A percentile compares a stretch with the other conserved stretches of the same genome.
Conservation (phyloP, 2,113 vertebrate species). For the Manacus vitellinus region DNA sequence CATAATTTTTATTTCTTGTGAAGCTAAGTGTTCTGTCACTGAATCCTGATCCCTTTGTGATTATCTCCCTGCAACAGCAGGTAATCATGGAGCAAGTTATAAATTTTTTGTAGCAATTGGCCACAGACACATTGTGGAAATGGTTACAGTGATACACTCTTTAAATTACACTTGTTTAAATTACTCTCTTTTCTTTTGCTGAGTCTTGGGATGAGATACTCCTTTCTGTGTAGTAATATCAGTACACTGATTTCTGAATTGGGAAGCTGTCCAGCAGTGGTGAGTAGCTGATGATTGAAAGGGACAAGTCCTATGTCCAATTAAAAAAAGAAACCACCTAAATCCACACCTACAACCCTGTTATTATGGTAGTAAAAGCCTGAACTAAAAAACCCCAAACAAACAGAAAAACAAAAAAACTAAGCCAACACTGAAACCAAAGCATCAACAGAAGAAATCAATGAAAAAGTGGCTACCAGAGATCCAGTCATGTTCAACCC, state of each 20-base stretch:
- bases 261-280: neutral
- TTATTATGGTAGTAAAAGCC: neutral
- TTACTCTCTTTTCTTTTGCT: neutral
- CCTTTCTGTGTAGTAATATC: neutral
- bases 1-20: neutral
- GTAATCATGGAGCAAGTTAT: neutral
- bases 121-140: neutral
- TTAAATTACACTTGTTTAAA: neutral
- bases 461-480: neutral
- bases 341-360: neutral
- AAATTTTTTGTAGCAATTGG: neutral
- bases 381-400: neutral
- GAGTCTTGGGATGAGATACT: neutral
- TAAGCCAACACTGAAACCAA: neutral
- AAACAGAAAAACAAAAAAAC: neutral
- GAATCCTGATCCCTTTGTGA: neutral
- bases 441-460: neutral
- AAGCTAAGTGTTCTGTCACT: neutral
- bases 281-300: neutral
- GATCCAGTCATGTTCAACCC: neutral
- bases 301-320: neutral
- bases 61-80: neutral
- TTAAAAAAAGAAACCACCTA: neutral
- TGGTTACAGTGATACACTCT: fast-evolving
- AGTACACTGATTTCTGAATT: neutral